These are phyloP conservation scores for Xanthorhoe spadicearia DNA, from an alignment of 2,888 invertebrate genomes.

Conservation along the genomic window DNA sequence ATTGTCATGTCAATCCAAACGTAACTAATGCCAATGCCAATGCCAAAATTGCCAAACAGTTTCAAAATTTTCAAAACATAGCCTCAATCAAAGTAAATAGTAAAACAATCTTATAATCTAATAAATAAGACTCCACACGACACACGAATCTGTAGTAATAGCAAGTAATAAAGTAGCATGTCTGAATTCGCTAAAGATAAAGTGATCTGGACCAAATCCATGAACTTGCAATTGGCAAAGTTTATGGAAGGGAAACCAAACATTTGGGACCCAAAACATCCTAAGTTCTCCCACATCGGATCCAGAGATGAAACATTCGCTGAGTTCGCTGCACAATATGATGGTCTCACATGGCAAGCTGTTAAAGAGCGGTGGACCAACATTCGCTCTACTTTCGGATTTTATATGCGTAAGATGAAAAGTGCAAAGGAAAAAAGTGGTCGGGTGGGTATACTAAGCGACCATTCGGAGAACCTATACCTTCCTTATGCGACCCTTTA, in stretches of 20 bases:
- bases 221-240: slow-evolving; percentile 76
- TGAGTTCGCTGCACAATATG: slow-evolving; percentile 72
- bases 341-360: slow-evolving; percentile 74
- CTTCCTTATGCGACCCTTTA: too few relatives aligned
- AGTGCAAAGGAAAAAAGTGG: slow-evolving; percentile 57
- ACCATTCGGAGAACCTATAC: too few relatives aligned
- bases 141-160: not conserved
- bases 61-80: not conserved
- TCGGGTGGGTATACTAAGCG: slow-evolving; percentile 51
- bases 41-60: not conserved
- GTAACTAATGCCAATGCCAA: not conserved
- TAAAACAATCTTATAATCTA: not conserved
- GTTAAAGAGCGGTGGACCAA: slow-evolving; percentile 81
- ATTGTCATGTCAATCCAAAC: not conserved
- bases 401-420: slow-evolving; percentile 73
- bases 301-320: slow-evolving; percentile 70
- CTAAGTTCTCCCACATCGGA: slow-evolving; percentile 71
- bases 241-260: slow-evolving; percentile 70
- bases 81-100: too few relatives aligned
- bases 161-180: slow-evolving; percentile 45
- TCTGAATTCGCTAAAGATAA: slow-evolving; percentile 77
- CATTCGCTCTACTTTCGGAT: slow-evolving; percentile 75
- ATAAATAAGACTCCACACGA: not conserved
- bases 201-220: slow-evolving; percentile 77
- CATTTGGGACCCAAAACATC: slow-evolving; percentile 78